phyloP scores from a whole-genome alignment of 2,888 invertebrate species.

The Drosophila ochracea region DNA sequence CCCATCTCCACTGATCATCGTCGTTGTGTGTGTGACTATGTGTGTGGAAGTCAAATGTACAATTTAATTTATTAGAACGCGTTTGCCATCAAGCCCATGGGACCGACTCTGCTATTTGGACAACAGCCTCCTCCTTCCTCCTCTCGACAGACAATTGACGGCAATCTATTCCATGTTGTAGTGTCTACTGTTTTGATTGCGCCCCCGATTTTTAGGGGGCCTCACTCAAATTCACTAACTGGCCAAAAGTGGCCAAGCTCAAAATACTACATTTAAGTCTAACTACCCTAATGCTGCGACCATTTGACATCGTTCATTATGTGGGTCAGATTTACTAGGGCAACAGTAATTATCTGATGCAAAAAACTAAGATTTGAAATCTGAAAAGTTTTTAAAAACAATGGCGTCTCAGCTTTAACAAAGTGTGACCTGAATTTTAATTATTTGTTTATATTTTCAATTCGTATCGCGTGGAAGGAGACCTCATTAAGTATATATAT shows the following conservation, averaged over 20 bases:
- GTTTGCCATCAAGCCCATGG: constrained; percentile 65
- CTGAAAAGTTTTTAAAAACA: not conserved
- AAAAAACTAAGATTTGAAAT: not conserved
- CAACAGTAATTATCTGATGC: constrained; percentile 9
- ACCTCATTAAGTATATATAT: not conserved
- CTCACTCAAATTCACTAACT: constrained; percentile 48
- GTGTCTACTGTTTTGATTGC: constrained; percentile 55
- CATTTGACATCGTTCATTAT: constrained; percentile 47
- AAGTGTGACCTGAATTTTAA: not conserved
- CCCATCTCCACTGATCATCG: constrained; percentile 9
- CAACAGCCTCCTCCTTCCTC: constrained; percentile 24
- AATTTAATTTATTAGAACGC: constrained; percentile 82
- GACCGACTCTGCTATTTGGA: constrained; percentile 55
- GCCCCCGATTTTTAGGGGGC: constrained; percentile 20
- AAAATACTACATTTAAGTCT: constrained; percentile 35
- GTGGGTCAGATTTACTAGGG: constrained; percentile 3
- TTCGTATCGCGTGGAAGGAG: not conserved
- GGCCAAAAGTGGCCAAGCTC: constrained; percentile 60
- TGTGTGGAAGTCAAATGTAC: constrained; percentile 76
- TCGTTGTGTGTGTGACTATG: constrained; percentile 13
- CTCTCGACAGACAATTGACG: constrained; percentile 54
- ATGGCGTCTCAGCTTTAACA: not conserved
- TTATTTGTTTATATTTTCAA: not conserved
- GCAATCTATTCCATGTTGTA: constrained; percentile 55
- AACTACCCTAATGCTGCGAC: constrained; percentile 29